Percentiles rank a stretch among this genome's conserved stretches.
Evolutionary conservation across 2,797 vertebrate genomes (phyloP).

Genomic region (Lepidocolaptes lacrymiger): DNA sequence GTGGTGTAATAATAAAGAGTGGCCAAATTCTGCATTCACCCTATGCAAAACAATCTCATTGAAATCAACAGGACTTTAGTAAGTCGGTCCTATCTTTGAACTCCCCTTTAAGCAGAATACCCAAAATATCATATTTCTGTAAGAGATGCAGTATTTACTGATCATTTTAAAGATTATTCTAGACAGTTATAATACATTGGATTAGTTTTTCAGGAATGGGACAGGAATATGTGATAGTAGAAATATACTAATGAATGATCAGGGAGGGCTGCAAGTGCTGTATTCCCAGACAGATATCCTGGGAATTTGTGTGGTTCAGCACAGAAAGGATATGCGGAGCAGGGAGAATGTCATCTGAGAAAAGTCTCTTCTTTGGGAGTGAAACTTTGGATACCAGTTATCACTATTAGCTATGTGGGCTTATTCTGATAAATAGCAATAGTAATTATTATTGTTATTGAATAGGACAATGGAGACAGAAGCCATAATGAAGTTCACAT

Average conservation of each 20-base stretch:
- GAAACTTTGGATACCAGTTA: not conserved
- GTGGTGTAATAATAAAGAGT: not conserved
- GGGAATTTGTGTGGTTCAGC: not conserved
- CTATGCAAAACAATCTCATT: not conserved
- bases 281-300: not conserved
- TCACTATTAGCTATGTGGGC: not conserved
- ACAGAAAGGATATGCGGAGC: not conserved
- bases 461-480: not conserved
- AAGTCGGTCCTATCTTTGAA: not conserved
- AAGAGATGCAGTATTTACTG: not conserved
- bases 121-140: not conserved
- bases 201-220: not conserved
- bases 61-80: not conserved
- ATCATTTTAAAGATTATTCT: not conserved
- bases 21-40: not conserved
- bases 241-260: not conserved
- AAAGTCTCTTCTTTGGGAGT: not conserved
- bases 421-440: not conserved
- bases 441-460: not conserved
- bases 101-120: not conserved
- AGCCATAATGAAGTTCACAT: not conserved
- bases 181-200: not conserved
- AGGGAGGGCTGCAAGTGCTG: not conserved
- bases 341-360: not conserved
- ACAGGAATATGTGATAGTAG: not conserved